Conservation (phyloP, 2,888 invertebrate genomes). For the Drosophila maculinotata region DNA sequence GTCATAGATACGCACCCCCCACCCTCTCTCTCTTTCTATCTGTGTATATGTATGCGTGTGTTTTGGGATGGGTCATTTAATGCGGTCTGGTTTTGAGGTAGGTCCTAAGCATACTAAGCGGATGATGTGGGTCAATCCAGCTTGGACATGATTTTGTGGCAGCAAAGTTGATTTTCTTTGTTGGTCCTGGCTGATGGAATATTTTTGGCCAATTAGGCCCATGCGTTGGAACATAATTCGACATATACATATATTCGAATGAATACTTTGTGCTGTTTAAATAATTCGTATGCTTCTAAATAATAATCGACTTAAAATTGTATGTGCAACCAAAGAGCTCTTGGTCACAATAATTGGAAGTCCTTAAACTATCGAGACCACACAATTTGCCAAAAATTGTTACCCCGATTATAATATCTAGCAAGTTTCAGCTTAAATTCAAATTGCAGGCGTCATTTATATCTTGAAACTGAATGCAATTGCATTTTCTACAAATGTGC, state of each 20-base stretch:
- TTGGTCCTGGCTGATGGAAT: constrained; percentile 6
- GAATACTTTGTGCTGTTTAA: too few relatives aligned
- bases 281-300: neutral
- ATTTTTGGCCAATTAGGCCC: constrained; percentile 34
- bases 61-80: constrained; percentile 11
- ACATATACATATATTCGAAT: neutral
- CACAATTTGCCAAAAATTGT: too few relatives aligned
- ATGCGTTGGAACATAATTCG: neutral
- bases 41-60: neutral
- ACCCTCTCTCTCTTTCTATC: neutral
- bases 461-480: neutral
- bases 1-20: constrained; percentile 72
- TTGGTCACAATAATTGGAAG: neutral
- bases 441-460: constrained; percentile 8
- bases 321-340: neutral
- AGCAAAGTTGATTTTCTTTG: constrained; percentile 16
- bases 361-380: neutral
- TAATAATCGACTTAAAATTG: neutral
- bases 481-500: constrained; percentile 26
- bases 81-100: constrained; percentile 55
- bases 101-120: constrained; percentile 50
- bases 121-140: constrained; percentile 58
- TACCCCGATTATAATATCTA: too few relatives aligned
- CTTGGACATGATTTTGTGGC: constrained; percentile 57
- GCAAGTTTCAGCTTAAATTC: neutral